Percentiles rank a stretch among this genome's conserved stretches.
Conservation (phyloP, 2,113 vertebrate species). For the Antigone vipio region DNA sequence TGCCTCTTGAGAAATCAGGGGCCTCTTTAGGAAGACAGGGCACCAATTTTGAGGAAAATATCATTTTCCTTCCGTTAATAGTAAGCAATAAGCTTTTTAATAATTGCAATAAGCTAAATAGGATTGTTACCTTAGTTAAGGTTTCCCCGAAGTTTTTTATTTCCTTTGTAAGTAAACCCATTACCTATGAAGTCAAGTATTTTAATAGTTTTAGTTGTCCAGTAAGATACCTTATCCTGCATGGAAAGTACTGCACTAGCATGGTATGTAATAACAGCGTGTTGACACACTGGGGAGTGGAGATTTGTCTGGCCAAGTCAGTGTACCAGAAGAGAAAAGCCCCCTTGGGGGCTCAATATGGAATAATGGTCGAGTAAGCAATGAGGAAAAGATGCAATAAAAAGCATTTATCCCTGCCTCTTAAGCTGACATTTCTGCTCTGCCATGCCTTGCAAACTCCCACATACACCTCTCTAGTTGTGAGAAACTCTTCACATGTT, state of each 20-base stretch:
- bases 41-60: not conserved
- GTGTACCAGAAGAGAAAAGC: not conserved
- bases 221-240: not conserved
- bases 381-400: not conserved
- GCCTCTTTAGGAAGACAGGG: not conserved
- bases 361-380: not conserved
- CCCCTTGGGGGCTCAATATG: not conserved
- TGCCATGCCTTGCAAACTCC: not conserved
- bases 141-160: not conserved
- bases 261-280: fast-evolving
- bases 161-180: not conserved
- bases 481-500: not conserved
- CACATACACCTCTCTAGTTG: too few relatives aligned
- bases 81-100: not conserved
- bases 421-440: not conserved
- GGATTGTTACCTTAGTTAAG: not conserved
- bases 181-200: not conserved
- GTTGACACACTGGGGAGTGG: not conserved
- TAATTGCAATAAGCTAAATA: not conserved
- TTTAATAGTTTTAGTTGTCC: not conserved
- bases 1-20: not conserved
- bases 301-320: not conserved
- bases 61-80: not conserved
- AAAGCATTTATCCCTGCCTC: not conserved
- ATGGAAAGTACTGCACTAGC: not conserved